Evolutionary conservation across 1,140 invertebrate species (phyloP).

Genomic region (Calephelis virginiensis): DNA sequence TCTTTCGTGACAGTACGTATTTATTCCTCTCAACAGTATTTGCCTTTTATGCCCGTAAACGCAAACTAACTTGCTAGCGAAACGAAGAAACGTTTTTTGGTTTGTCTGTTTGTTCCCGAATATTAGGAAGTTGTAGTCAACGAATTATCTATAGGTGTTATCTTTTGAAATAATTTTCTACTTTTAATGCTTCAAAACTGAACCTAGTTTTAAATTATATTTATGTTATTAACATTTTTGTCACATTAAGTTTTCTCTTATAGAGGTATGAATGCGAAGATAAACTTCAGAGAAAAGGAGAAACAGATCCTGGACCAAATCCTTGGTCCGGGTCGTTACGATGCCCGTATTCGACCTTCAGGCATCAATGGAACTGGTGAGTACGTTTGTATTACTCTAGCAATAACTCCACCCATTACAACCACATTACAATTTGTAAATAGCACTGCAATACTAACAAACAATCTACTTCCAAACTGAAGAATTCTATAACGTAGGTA

Average conservation of each 20-base stretch:
- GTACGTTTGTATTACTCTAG: conserved; percentile 44
- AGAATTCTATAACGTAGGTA: conserved; percentile 4
- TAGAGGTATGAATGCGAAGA: conserved; percentile 83
- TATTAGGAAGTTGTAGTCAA: too few relatives aligned
- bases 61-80: too few relatives aligned
- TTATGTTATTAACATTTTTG: too few relatives aligned
- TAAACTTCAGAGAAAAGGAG: conserved; percentile 95
- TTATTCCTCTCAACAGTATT: too few relatives aligned
- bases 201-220: too few relatives aligned
- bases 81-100: too few relatives aligned
- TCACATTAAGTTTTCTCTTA: conserved; percentile 24
- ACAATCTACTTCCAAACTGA: conserved; percentile 7
- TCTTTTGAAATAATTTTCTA: too few relatives aligned
- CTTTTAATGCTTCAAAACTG: too few relatives aligned
- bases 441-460: conserved; percentile 11
- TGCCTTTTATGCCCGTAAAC: too few relatives aligned
- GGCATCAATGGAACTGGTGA: conserved; percentile 95
- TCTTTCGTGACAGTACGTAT: too few relatives aligned
- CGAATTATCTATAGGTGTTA: too few relatives aligned
- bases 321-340: conserved; percentile 92
- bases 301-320: conserved; percentile 96
- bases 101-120: too few relatives aligned
- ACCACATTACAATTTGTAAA: neutral
- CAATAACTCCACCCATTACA: neutral
- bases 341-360: conserved; percentile 94